Conservation (phyloP, 2,888 invertebrate species). For the Aquatica leii region DNA sequence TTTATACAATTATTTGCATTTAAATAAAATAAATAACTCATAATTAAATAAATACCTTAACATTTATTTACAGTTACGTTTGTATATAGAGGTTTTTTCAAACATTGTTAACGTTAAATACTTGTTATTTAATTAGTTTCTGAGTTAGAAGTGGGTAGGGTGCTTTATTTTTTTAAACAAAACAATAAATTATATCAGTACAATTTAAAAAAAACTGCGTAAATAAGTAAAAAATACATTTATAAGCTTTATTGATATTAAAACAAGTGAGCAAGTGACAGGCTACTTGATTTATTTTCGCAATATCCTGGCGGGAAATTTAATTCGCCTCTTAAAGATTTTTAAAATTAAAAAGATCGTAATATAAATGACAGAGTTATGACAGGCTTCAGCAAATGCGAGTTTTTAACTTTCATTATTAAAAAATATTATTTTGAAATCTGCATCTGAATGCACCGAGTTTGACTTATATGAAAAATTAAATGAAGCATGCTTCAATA, state of each 20-base stretch:
- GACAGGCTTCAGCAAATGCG: conserved; percentile 50
- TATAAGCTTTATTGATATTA: conserved; percentile 53
- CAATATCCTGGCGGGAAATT: conserved; percentile 57
- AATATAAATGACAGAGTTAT: conserved; percentile 59
- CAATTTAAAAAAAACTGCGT: conserved; percentile 14
- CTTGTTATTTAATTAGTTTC: no score
- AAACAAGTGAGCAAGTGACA: conserved; percentile 56
- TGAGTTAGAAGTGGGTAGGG: no score
- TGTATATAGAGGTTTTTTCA: no score
- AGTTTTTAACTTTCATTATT: conserved; percentile 57
- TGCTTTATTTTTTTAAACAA: no score
- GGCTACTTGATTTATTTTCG: conserved; percentile 56
- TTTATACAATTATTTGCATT: no score
- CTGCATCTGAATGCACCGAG: conserved; percentile 53
- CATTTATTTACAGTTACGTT: no score
- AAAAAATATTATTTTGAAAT: conserved; percentile 56
- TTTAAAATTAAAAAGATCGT: conserved; percentile 58
- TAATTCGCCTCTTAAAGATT: conserved; percentile 57
- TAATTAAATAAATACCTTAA: no score
- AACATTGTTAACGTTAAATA: no score
- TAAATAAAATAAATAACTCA: no score
- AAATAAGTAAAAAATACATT: conserved; percentile 34
- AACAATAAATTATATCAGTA: no score
- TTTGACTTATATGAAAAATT: conserved; percentile 45
- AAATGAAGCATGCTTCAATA: conserved; percentile 39